Conservation (phyloP, 2,797 vertebrate genomes). For the Parotocinclus haroldoi region DNA sequence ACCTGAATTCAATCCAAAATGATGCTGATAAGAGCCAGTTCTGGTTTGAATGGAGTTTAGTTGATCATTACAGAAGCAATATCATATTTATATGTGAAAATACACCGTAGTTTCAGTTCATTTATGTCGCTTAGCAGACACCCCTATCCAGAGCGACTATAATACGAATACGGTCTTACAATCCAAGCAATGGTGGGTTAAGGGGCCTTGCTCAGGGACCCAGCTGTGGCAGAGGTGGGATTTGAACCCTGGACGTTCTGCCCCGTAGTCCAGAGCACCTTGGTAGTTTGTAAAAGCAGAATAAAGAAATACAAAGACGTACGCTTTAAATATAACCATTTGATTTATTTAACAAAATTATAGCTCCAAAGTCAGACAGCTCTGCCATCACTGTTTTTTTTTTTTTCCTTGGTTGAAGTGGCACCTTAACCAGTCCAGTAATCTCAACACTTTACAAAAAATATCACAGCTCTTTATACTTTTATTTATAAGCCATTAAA, state of each 20-base stretch:
- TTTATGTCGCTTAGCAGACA: no score
- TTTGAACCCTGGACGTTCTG: no score
- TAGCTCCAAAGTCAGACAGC: slow-evolving; percentile 74
- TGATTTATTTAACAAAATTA: slow-evolving; percentile 99
- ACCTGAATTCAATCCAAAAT: slow-evolving; percentile 5
- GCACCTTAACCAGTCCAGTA: slow-evolving; percentile 47
- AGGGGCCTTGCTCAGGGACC: no score
- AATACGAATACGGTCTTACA: no score
- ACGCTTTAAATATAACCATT: slow-evolving; percentile 79
- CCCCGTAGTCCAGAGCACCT: no score
- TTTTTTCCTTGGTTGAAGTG: slow-evolving; percentile 22
- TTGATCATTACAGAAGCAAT: no score
- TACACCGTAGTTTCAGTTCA: no score
- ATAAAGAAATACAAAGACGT: slow-evolving; percentile 70
- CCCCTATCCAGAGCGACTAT: no score
- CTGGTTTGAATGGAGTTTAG: not conserved
- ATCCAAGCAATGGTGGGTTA: no score
- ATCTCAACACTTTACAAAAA: slow-evolving; percentile 66
- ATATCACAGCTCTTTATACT: slow-evolving; percentile 72
- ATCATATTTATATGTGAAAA: no score
- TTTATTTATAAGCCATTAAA: slow-evolving; percentile 70
- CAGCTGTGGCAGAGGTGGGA: no score
- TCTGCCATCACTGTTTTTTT: slow-evolving; percentile 43
- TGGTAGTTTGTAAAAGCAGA: no score
- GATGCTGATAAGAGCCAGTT: slow-evolving; percentile 21